Percentiles rank a stretch among this genome's conserved stretches.
Evolutionary conservation across 2,888 invertebrate genomes (phyloP).

Genomic region (Andrena trimmerana): DNA sequence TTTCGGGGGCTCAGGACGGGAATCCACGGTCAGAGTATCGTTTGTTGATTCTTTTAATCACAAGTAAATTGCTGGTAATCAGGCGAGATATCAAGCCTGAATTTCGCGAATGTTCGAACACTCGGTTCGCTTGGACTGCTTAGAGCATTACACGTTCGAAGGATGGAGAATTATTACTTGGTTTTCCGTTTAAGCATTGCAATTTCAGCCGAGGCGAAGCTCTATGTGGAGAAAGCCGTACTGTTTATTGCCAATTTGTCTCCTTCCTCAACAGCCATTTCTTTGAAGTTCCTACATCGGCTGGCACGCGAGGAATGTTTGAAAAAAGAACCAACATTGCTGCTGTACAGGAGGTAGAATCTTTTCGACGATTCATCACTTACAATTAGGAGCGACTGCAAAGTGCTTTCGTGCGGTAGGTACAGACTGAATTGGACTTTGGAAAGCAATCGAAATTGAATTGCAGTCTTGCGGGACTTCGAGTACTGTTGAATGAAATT

Average conservation of each 20-base stretch:
- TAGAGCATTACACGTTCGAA: too few species aligned
- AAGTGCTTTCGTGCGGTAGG: too few species aligned
- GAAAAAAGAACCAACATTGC: neutral
- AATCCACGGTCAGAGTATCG: neutral
- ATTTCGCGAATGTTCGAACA: neutral
- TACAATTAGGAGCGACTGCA: too few species aligned
- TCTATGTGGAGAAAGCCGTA: slow-evolving; percentile 21
- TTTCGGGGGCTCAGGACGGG: slow-evolving; percentile 10
- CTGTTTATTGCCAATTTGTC: slow-evolving; percentile 27
- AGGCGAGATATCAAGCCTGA: neutral
- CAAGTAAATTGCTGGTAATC: neutral
- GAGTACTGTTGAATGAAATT: too few species aligned
- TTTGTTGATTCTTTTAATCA: neutral
- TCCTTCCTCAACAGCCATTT: neutral
- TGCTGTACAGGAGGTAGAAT: too few species aligned
- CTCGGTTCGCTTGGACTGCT: neutral
- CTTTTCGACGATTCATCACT: too few species aligned
- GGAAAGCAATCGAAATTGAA: too few species aligned
- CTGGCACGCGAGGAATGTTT: neutral
- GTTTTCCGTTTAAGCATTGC: neutral
- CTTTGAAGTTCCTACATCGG: neutral
- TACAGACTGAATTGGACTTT: too few species aligned
- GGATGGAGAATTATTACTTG: slow-evolving; percentile 8
- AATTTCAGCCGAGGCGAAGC: slow-evolving; percentile 13
- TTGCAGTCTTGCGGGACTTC: too few species aligned